Evolutionary conservation across 1,140 invertebrate genomes (phyloP).

Genomic region (Drosophila pectinifera): DNA sequence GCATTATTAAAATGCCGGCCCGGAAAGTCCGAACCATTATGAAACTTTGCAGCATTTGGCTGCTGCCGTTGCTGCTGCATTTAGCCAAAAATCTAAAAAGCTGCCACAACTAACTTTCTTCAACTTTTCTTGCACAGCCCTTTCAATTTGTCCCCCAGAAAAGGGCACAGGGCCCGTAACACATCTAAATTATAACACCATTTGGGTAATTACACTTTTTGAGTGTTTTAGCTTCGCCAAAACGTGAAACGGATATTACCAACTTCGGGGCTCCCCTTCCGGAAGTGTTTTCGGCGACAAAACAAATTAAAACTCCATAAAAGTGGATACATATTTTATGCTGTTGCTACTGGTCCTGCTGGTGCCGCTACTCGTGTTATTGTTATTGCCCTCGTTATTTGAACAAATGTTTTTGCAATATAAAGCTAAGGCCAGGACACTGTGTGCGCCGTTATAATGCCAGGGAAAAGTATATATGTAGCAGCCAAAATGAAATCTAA

Average conservation of each 20-base stretch:
- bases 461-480: conserved; percentile 64
- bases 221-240: conserved; percentile 69
- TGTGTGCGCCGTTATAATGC: conserved; percentile 50
- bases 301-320: conserved; percentile 84
- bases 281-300: conserved; percentile 75
- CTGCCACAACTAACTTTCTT: conserved; percentile 40
- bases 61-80: background rate
- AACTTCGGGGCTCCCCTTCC: conserved; percentile 11
- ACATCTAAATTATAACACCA: conserved; percentile 80
- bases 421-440: conserved; percentile 38
- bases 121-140: conserved; percentile 52
- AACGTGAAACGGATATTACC: conserved; percentile 66
- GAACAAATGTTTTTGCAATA: conserved; percentile 79
- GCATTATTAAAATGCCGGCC: conserved; percentile 1
- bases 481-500: conserved; percentile 71
- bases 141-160: conserved; percentile 30
- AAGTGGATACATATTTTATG: conserved; percentile 77
- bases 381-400: conserved; percentile 64
- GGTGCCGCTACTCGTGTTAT: conserved; percentile 36
- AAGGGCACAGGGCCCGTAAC: conserved; percentile 7
- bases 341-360: conserved; percentile 56
- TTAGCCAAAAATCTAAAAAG: conserved; percentile 28
- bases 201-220: conserved; percentile 82
- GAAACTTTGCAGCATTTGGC: conserved; percentile 18
- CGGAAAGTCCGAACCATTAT: conserved; percentile 12